Percentiles rank a stretch among this genome's conserved stretches.
Evolutionary conservation across 2,113 vertebrate species (phyloP).

Genomic region (Zosterops lateralis): DNA sequence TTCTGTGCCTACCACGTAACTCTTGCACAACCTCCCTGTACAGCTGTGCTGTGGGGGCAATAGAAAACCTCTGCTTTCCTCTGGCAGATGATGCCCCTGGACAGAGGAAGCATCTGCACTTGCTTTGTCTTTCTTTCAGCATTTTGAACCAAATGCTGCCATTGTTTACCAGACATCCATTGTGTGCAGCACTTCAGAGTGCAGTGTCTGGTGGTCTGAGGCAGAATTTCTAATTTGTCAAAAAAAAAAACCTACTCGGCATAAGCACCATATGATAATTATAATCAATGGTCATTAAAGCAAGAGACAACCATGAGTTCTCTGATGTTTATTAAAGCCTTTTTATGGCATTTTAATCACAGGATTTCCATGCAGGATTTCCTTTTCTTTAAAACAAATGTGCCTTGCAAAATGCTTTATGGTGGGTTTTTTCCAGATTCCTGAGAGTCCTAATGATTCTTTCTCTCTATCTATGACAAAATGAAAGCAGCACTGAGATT

Average conservation of each 20-base stretch:
- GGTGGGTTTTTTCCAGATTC: background rate
- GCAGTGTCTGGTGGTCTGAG: background rate
- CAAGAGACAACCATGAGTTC: background rate
- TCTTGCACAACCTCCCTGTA: background rate
- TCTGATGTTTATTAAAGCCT: background rate
- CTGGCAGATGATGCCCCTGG: background rate
- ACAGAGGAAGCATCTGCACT: background rate
- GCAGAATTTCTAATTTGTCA: background rate
- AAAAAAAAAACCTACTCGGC: background rate
- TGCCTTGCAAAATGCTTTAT: background rate
- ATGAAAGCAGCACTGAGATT: background rate
- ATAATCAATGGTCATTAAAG: conserved; percentile 27
- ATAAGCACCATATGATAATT: conserved; percentile 19
- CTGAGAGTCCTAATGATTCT: background rate
- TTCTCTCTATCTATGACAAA: background rate
- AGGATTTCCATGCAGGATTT: conserved; percentile 26
- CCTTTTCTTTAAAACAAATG: conserved; percentile 46
- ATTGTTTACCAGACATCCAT: background rate
- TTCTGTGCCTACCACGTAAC: background rate
- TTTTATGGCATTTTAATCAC: conserved; percentile 33
- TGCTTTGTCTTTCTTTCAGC: background rate
- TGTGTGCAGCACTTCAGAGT: background rate
- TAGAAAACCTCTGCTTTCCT: background rate
- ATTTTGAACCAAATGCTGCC: background rate
- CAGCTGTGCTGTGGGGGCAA: background rate